phyloP scores from a whole-genome alignment of 2,113 vertebrate species.

The Epinephelus fuscoguttatus region DNA sequence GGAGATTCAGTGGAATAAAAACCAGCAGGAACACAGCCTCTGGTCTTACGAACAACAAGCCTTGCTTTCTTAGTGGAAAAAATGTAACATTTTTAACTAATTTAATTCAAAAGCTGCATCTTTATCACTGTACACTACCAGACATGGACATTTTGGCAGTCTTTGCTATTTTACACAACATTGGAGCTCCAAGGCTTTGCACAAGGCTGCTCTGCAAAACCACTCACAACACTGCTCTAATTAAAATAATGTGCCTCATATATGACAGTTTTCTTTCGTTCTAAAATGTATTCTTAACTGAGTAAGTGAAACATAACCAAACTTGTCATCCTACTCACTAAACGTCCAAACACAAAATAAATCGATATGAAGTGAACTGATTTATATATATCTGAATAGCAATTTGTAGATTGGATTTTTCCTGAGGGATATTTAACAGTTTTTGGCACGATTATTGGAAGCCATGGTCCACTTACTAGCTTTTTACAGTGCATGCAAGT shows the following conservation, averaged over 20 bases:
- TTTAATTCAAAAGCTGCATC: slow-evolving; percentile 17
- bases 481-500: no score
- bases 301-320: neutral
- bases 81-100: slow-evolving; percentile 29
- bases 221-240: neutral
- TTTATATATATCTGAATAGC: neutral
- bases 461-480: neutral
- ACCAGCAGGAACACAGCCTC: slow-evolving; percentile 23
- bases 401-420: neutral
- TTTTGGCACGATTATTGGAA: neutral
- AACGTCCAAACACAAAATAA: neutral
- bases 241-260: neutral
- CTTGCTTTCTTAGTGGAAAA: neutral
- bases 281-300: neutral
- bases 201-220: neutral
- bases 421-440: neutral
- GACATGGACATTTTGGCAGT: slow-evolving; percentile 1
- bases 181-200: neutral
- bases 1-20: slow-evolving; percentile 15
- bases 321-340: neutral
- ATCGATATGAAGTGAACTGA: neutral
- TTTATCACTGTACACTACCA: neutral
- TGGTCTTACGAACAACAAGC: slow-evolving; percentile 13
- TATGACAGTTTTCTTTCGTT: neutral
- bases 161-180: neutral